A percentile compares a stretch with the other conserved stretches of the same genome.
Conservation (phyloP, 2,888 invertebrate species). For the Callyntrura guangdongensis region DNA sequence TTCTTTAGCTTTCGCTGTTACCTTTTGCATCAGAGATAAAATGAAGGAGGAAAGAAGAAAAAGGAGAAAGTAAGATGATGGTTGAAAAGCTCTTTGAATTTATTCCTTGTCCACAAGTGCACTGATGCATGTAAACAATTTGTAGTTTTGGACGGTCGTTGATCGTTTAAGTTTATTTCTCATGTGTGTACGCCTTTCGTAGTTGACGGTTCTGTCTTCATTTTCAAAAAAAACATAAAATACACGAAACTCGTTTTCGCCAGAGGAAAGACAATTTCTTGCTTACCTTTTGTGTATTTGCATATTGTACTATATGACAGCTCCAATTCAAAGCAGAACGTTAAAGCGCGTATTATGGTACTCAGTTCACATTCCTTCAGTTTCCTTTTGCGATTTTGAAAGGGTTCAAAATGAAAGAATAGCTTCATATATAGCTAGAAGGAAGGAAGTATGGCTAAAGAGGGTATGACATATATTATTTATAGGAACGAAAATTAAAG, state of each 20-base stretch:
- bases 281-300: slow-evolving; percentile 12
- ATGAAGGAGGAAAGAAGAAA: slow-evolving; percentile 1
- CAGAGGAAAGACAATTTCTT: slow-evolving; percentile 17
- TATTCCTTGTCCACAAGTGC: slow-evolving; percentile 63
- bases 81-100: slow-evolving; percentile 62
- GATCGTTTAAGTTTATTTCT: slow-evolving; percentile 44
- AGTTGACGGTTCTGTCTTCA: slow-evolving; percentile 43
- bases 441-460: slow-evolving; percentile 31
- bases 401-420: slow-evolving; percentile 24
- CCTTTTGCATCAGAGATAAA: slow-evolving; percentile 30
- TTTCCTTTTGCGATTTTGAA: background rate
- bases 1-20: slow-evolving; percentile 41
- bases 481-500: slow-evolving; percentile 26
- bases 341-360: slow-evolving; percentile 28
- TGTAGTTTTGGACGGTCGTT: slow-evolving; percentile 53
- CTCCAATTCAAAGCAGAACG: slow-evolving; percentile 5
- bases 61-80: slow-evolving; percentile 39
- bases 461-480: slow-evolving; percentile 35
- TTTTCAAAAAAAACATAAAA: slow-evolving; percentile 42
- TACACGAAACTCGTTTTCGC: slow-evolving; percentile 41
- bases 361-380: slow-evolving; percentile 15
- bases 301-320: background rate
- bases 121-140: slow-evolving; percentile 64
- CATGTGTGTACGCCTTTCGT: slow-evolving; percentile 7
- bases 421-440: slow-evolving; percentile 24